These are phyloP conservation scores for Chlorodrepanis virens DNA, from an alignment of 2,113 vertebrate genomes.

Conservation along the genomic window DNA sequence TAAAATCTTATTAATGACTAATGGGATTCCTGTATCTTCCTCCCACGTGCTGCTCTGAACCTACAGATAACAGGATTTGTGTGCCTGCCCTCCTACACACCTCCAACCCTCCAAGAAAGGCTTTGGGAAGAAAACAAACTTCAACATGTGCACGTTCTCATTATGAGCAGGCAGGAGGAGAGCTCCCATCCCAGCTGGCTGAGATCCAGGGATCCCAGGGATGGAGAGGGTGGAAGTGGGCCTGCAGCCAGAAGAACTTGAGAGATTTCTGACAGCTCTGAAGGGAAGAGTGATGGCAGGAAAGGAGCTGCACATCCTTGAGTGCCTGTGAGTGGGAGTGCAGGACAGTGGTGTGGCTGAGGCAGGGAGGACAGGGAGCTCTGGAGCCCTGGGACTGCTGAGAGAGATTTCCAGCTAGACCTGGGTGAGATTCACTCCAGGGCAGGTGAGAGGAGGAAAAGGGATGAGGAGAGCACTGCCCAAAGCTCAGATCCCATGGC, in stretches of 20 bases:
- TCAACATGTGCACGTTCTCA: background rate
- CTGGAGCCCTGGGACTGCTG: background rate
- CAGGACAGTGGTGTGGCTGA: background rate
- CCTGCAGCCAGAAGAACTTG: background rate
- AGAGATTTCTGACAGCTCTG: constrained; percentile 26
- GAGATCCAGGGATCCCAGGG: constrained; percentile 14
- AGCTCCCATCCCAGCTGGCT: constrained; percentile 34
- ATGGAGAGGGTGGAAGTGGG: constrained; percentile 20
- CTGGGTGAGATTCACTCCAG: background rate
- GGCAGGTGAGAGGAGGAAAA: background rate
- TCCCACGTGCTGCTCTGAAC: background rate
- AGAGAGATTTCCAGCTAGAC: background rate
- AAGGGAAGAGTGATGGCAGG: constrained; percentile 27
- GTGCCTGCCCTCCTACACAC: background rate
- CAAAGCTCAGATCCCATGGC: too few relatives aligned
- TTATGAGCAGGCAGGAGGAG: constrained; percentile 11
- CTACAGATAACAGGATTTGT: constrained; percentile 59
- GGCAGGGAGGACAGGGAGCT: background rate
- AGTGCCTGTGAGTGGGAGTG: background rate
- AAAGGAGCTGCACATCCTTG: background rate
- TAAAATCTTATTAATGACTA: background rate
- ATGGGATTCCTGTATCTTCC: constrained; percentile 11
- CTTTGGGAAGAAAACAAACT: constrained; percentile 13
- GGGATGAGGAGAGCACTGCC: background rate
- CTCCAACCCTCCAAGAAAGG: background rate